Evolutionary conservation across 2,113 vertebrate species (phyloP).

Genomic region (Nerophis lumbriciformis): DNA sequence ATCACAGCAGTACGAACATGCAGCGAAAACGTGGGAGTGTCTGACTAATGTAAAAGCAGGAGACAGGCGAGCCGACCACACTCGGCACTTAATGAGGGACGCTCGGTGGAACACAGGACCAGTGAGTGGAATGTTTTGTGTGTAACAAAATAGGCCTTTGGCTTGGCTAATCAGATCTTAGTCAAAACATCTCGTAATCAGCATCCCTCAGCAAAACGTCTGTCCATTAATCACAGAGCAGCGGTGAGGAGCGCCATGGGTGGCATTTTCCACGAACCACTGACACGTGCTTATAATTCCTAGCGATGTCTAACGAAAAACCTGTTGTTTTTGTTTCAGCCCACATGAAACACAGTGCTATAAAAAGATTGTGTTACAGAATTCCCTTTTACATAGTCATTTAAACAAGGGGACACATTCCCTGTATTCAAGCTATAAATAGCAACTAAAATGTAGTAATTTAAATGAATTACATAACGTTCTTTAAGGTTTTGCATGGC

Average conservation of each 20-base stretch:
- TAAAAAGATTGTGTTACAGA: conserved; percentile 58
- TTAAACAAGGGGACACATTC: conserved; percentile 42
- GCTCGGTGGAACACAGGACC: conserved; percentile 58
- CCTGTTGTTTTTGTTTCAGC: conserved; percentile 56
- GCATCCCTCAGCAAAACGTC: conserved; percentile 61
- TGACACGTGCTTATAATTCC: conserved; percentile 31
- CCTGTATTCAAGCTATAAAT: conserved; percentile 57
- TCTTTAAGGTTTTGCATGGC: conserved; percentile 48
- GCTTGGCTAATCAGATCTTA: conserved; percentile 71
- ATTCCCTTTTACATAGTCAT: conserved; percentile 46
- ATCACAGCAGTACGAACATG: conserved; percentile 27
- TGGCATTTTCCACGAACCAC: conserved; percentile 57
- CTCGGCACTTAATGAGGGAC: conserved; percentile 64
- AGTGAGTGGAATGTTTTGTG: conserved; percentile 65
- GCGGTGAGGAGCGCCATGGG: conserved; percentile 64
- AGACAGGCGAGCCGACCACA: conserved; percentile 57
- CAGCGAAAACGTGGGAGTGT: conserved; percentile 44
- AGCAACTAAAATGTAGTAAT: conserved; percentile 55
- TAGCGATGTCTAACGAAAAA: conserved; percentile 48
- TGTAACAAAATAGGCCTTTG: conserved; percentile 73
- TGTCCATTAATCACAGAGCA: conserved; percentile 70
- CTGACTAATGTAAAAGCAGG: conserved; percentile 53
- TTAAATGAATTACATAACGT: conserved; percentile 58
- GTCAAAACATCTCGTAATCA: conserved; percentile 72
- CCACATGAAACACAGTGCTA: conserved; percentile 57